Percentiles rank a stretch among this genome's conserved stretches.
Evolutionary conservation across 2,113 vertebrate genomes (phyloP).

Genomic region (Anser cygnoides): DNA sequence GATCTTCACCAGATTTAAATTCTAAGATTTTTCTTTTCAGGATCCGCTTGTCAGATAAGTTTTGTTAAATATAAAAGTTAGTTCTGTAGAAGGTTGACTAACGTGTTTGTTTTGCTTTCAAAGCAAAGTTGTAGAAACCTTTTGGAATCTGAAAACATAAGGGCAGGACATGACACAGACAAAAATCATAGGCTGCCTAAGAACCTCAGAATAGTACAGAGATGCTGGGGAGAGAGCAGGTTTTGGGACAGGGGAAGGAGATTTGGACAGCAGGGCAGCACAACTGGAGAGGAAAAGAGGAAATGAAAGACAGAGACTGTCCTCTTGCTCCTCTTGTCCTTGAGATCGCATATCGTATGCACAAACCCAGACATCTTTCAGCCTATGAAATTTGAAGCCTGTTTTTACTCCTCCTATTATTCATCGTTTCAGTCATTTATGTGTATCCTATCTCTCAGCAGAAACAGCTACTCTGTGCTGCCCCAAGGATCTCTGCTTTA

Average conservation of each 20-base stretch:
- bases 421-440: neutral
- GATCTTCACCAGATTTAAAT: conserved; percentile 7
- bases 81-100: neutral
- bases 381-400: neutral
- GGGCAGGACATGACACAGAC: neutral
- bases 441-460: neutral
- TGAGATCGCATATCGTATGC: neutral
- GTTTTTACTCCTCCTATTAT: neutral
- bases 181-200: neutral
- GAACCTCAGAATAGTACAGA: neutral
- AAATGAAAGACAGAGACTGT: neutral
- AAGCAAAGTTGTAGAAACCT: neutral
- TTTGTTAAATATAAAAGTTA: neutral
- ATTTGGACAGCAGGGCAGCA: neutral
- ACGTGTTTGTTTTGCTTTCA: neutral
- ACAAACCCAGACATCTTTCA: neutral
- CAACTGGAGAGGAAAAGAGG: neutral
- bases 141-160: neutral
- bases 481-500: neutral
- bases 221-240: neutral
- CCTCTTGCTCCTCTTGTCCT: neutral
- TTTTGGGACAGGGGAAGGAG: neutral
- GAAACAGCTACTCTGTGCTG: neutral
- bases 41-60: conserved; percentile 3
- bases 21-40: neutral